Percentiles rank a stretch among this genome's conserved stretches.
Evolutionary conservation across 2,113 vertebrate species (phyloP).

Genomic region (Larimichthys crocea): DNA sequence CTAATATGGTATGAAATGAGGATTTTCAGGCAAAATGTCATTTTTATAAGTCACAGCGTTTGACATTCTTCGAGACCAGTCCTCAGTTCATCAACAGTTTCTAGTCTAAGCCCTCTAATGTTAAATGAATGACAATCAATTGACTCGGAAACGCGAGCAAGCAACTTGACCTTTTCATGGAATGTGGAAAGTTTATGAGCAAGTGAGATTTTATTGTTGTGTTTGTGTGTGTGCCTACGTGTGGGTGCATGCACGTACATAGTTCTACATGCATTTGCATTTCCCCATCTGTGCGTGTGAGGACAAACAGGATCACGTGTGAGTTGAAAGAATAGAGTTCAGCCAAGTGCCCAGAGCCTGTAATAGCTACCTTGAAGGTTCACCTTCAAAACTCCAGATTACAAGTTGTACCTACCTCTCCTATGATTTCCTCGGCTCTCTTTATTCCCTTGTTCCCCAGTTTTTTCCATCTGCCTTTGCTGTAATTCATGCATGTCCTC

Average conservation of each 20-base stretch:
- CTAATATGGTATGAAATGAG: constrained; percentile 61
- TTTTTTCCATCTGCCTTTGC: constrained; percentile 45
- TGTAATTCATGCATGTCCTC: constrained; percentile 65
- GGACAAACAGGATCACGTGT: background rate
- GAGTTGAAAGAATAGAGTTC: constrained; percentile 41
- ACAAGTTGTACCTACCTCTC: constrained; percentile 33
- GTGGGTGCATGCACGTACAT: background rate
- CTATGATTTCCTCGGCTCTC: constrained; percentile 33
- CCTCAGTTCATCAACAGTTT: constrained; percentile 53
- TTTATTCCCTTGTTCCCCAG: constrained; percentile 31
- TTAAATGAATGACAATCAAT: constrained; percentile 47
- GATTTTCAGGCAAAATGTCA: constrained; percentile 64
- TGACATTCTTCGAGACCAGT: constrained; percentile 51
- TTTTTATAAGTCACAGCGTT: constrained; percentile 48
- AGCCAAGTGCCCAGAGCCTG: constrained; percentile 44
- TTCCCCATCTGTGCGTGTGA: constrained; percentile 6
- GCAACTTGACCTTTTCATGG: constrained; percentile 62
- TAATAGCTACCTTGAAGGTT: constrained; percentile 60
- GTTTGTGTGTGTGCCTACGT: background rate
- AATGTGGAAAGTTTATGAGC: constrained; percentile 21
- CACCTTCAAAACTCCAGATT: constrained; percentile 72
- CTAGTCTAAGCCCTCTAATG: constrained; percentile 26
- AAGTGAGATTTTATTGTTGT: background rate
- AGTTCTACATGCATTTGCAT: background rate
- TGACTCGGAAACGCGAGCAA: constrained; percentile 37